Base-by-base conservation (phyloP, 64 coral and sea anemone genomes). In the Dendrophyllia cribrosa region DNA sequence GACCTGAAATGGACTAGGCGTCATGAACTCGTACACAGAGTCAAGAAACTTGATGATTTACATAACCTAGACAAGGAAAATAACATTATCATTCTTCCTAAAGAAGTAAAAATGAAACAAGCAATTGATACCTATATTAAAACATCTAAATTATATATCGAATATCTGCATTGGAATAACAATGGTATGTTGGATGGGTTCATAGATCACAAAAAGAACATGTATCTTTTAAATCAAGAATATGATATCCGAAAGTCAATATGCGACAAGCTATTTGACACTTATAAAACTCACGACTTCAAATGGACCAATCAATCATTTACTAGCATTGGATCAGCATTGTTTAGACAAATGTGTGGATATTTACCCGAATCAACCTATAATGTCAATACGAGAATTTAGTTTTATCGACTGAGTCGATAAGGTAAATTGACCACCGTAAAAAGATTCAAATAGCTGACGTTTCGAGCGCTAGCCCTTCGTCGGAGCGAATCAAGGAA, bases 1-100 rank as follows among this genome's bases (percentile, higher is more conserved):
- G 72, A 89, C 3, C 16, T 89, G 4, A 89, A 89, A 89, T 89
- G 87, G 87, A 46, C 53, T 1, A 76, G 55, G 23, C 21, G 71
- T 6, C 71, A 45, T 77, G 71, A 89, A 46, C 75, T 76, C 8
- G 9, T 77, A n/a, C 9, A 1, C 0, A 61, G 45, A 64, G 23
- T 89, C 0, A 43, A 70, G 43, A 11, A 23, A 23, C 20, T 70
- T 3, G 21, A 34, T 34, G n/a, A 70, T 7, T 9, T 26, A 70
- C 4, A 25, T 8, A 34, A 70, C 4, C 20, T 34, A 4, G 67
- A 25, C 22, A 11, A 26, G 9, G 23, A 34, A 26, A 11, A 34
- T 34, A 6, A 70, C 4, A 34, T 70, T 9, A 70, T 70, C 5
- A 1, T 70, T 3, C 23, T 56, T 4, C 53, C 67, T 25, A 21